Percentiles rank a stretch among this genome's conserved stretches.
These are phyloP conservation scores for Pimpla rufipes DNA, from an alignment of 2,888 invertebrate species.

Conservation along the genomic window DNA sequence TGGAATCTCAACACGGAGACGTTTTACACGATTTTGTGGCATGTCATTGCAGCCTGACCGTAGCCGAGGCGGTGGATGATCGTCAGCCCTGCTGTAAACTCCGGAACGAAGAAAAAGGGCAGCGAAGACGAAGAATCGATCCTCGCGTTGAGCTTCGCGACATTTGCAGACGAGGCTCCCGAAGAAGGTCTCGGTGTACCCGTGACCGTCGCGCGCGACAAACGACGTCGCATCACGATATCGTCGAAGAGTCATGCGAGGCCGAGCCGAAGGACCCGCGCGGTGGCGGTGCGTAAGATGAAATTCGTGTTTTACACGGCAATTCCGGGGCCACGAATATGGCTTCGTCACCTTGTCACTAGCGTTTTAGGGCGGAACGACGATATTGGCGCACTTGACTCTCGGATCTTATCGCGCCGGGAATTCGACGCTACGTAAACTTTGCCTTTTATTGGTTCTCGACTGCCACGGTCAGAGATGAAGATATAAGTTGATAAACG, in stretches of 20 bases:
- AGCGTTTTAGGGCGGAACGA: neutral
- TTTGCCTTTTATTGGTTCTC: too few relatives aligned
- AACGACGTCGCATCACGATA: neutral
- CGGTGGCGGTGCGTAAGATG: neutral
- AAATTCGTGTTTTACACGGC: neutral
- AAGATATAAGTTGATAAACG: too few relatives aligned
- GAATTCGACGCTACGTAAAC: neutral
- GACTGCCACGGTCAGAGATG: too few relatives aligned
- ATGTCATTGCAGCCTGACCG: neutral
- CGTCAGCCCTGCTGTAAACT: neutral
- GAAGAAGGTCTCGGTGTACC: neutral
- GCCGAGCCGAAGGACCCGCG: slow-evolving; percentile 2
- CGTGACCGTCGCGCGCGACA: neutral
- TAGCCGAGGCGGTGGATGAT: neutral
- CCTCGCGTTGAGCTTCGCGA: too few relatives aligned
- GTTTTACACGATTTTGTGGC: neutral
- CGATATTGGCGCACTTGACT: neutral
- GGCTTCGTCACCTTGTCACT: neutral
- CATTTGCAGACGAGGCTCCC: neutral
- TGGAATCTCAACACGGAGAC: slow-evolving; percentile 48
- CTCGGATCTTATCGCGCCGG: neutral
- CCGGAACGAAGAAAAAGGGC: too few relatives aligned
- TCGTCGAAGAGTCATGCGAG: neutral
- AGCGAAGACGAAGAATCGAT: too few relatives aligned
- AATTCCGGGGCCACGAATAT: neutral